Evolutionary conservation across 2,113 vertebrate species (phyloP), one percentile per base, ranked within the genome.

Genomic region (Scytalopus superciliaris): DNA sequence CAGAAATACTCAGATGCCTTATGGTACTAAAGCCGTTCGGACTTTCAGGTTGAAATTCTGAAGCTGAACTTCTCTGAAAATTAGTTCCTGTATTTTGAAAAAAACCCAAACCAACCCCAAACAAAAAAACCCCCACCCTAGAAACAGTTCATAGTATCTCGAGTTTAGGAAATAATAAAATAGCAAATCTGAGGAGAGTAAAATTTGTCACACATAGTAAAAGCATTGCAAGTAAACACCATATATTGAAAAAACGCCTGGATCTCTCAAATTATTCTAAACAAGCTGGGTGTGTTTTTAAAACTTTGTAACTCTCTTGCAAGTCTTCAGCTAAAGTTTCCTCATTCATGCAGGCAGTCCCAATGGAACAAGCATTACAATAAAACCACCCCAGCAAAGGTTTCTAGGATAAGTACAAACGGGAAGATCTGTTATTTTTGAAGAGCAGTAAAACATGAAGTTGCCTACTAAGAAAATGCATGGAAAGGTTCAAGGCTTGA

Each of bases 111-210:
- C 1, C 3, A 23, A 35, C 42, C 5, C 3, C 4, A 30, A 45
- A 1, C 4, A 45, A 45, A 45, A 44, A 45, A 55, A 12, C 6
- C 0, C 3, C 19, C 21, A 49, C 3, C 4, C 21, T 6, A 17
- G 35, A 94, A 88, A 23, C 19, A 57, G 60, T 77, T 80, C 50
- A 17, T 37, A 35, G 37, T 11, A 23, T 70, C 35, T 30, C 57
- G 23, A 69, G 27, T 82, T 82, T 72, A 60, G 21, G 33, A 79
- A 91, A 78, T 91, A 56, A 67, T 42, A 45, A 60, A 92, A 63
- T 12, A 4, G 3, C 8, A 73, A 89, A 63, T 27, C 19, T 60
- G 37, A 76, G 19, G 27, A 68, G 59, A 31, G 31, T 82, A 9
- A 76, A 31, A 52, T 78, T 40, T 44, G 27, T 25, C 64, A 56